phyloP scores from a whole-genome alignment of 2,888 invertebrate species.

The Teleogryllus oceanicus region DNA sequence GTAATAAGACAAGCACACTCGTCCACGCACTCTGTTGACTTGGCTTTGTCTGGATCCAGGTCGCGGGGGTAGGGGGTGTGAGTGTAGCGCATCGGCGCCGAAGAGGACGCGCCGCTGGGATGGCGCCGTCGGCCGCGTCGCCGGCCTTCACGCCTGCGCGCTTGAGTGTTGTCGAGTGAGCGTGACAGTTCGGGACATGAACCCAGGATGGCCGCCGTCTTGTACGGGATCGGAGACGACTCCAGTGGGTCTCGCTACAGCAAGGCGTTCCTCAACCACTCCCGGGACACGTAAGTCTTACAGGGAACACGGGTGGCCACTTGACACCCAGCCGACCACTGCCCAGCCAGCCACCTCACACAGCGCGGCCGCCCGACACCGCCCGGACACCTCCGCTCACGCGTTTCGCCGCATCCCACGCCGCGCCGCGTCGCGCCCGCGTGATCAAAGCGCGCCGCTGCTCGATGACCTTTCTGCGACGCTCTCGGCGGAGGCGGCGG shows the following conservation, averaged over 20 bases:
- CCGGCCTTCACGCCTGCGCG: not conserved
- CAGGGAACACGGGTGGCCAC: constrained; percentile 10
- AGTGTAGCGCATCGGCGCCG: constrained; percentile 23
- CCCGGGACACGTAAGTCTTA: constrained; percentile 18
- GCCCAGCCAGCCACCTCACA: constrained; percentile 19
- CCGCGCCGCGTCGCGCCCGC: not conserved
- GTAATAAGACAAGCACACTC: constrained; percentile 10
- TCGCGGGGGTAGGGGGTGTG: constrained; percentile 18
- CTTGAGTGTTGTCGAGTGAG: constrained; percentile 4
- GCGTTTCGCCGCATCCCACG: not conserved
- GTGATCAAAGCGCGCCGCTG: not conserved
- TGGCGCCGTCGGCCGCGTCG: constrained; percentile 3
- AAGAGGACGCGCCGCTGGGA: constrained; percentile 22
- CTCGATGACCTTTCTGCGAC: not conserved
- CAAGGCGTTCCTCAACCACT: constrained; percentile 35
- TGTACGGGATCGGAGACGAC: constrained; percentile 75
- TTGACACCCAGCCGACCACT: constrained; percentile 20
- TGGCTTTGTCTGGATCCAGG: constrained; percentile 18
- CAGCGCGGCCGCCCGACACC: constrained; percentile 18
- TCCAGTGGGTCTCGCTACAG: constrained; percentile 48
- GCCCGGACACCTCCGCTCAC: not conserved
- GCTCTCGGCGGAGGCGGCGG: constrained; percentile 18
- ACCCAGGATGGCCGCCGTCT: constrained; percentile 54
- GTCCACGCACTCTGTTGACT: constrained; percentile 7
- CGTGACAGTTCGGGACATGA: not conserved